Evolutionary conservation across 2,797 vertebrate genomes (phyloP).

Genomic region (Zenarchopterus dispar): DNA sequence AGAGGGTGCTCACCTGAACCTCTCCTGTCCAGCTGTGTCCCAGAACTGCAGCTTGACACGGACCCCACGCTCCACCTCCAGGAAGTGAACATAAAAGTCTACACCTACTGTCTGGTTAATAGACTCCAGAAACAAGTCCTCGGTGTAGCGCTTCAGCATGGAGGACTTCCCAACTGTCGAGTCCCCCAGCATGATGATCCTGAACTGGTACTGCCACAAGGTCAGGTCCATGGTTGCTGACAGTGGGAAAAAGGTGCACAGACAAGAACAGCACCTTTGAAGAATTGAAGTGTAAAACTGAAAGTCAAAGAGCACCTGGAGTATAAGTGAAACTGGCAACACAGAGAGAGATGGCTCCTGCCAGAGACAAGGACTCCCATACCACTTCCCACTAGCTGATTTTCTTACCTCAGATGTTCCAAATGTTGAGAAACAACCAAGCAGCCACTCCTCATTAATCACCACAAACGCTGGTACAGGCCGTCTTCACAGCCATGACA

Average conservation of each 20-base stretch:
- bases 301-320: neutral
- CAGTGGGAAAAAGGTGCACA: neutral
- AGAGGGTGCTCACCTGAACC: constrained; percentile 83
- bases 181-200: constrained; percentile 90
- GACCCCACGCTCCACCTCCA: constrained; percentile 86
- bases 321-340: neutral
- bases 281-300: neutral
- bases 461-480: constrained; percentile 25
- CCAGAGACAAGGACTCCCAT: constrained; percentile 12
- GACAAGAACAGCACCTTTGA: neutral
- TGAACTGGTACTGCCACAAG: constrained; percentile 90
- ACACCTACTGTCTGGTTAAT: constrained; percentile 87
- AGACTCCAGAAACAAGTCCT: constrained; percentile 84
- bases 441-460: constrained; percentile 58
- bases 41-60: constrained; percentile 89
- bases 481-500: constrained; percentile 33
- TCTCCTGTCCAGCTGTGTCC: constrained; percentile 91
- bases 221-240: constrained; percentile 79
- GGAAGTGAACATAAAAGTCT: constrained; percentile 88
- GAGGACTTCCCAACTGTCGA: constrained; percentile 91
- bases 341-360: constrained; percentile 8
- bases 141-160: constrained; percentile 85
- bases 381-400: constrained; percentile 13
- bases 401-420: constrained; percentile 27
- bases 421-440: constrained; percentile 52